Conservation (phyloP, 2,797 vertebrate species). For the Decapterus maruadsi region DNA sequence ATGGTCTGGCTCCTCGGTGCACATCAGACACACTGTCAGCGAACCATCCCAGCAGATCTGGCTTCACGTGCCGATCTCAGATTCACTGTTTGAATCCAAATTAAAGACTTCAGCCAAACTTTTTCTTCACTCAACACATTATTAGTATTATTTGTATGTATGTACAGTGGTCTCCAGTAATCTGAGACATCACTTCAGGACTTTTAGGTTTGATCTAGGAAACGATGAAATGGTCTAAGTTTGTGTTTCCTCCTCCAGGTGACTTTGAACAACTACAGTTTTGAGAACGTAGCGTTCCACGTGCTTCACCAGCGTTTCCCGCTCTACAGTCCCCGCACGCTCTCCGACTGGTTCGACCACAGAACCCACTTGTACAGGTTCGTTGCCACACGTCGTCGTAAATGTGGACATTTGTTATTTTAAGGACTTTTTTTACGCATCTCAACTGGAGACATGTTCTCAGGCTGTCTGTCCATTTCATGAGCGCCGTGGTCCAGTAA, state of each 20-base stretch:
- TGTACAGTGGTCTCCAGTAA: no score
- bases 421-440: no score
- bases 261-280: conserved; percentile 93
- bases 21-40: no score
- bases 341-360: conserved; percentile 98
- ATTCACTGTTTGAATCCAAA: no score
- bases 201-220: background rate
- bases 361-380: conserved; percentile 93
- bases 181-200: background rate
- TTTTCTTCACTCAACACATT: background rate
- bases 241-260: conserved; percentile 81
- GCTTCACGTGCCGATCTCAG: no score
- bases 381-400: conserved; percentile 8
- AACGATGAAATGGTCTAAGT: background rate
- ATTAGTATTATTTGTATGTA: no score
- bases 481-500: no score
- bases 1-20: no score
- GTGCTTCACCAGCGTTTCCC: conserved; percentile 93
- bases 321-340: conserved; percentile 90
- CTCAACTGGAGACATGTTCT: no score
- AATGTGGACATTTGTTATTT: background rate
- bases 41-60: background rate
- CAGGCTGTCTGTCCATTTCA: no score
- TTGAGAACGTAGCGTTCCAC: conserved; percentile 98
- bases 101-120: background rate